These are phyloP conservation scores for Vireo griseus DNA, from an alignment of 2,797 vertebrate genomes.

Conservation along the genomic window DNA sequence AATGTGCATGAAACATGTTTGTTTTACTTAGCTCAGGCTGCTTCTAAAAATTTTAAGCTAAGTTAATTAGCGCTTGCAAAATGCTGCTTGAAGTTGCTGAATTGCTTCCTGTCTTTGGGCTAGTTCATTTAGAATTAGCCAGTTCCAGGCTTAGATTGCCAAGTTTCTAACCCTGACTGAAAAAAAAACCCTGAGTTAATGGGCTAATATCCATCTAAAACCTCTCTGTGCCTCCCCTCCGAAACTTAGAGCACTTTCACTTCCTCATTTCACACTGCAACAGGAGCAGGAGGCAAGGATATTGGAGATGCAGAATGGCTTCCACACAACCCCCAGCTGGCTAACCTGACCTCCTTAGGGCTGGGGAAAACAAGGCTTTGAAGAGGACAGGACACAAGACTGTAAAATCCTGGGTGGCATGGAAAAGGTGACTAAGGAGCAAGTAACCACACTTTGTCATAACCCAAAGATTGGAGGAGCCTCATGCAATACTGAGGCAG, in stretches of 20 bases:
- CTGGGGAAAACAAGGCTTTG: neutral
- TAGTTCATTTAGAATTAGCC: neutral
- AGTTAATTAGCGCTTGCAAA: constrained; percentile 39
- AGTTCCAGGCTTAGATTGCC: neutral
- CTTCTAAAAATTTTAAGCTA: neutral
- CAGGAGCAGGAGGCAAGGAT: neutral
- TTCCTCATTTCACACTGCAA: neutral
- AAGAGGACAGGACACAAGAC: neutral
- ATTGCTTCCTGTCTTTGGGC: neutral
- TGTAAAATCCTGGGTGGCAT: neutral
- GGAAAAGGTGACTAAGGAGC: neutral
- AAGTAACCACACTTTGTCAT: neutral
- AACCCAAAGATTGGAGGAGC: neutral
- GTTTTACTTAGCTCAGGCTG: constrained; percentile 29
- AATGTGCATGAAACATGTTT: constrained; percentile 8
- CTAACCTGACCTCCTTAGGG: neutral
- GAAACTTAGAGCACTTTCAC: fast-evolving
- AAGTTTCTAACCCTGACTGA: neutral
- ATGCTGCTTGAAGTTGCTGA: neutral
- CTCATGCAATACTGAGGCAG: neutral
- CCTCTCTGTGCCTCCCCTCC: neutral
- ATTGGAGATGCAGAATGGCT: neutral
- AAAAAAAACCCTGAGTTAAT: neutral
- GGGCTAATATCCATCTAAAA: neutral
- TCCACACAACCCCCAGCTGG: neutral